Conservation (phyloP, 2,113 vertebrate species). For the Nesoenas mayeri region DNA sequence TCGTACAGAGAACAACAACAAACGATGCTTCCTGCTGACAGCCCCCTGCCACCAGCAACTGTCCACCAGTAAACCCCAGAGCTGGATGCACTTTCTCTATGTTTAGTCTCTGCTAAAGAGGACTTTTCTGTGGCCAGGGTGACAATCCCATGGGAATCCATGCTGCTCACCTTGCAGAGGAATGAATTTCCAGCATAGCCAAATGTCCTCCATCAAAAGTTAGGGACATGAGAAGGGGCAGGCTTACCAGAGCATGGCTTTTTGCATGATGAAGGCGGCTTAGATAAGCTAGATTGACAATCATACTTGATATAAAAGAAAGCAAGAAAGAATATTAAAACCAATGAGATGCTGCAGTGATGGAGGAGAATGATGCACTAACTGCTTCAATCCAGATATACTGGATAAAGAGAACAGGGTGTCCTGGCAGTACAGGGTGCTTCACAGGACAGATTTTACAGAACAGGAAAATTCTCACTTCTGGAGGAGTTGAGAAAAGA, state of each 20-base stretch:
- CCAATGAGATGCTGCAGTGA: not conserved
- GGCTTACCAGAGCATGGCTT: not conserved
- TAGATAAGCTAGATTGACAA: not conserved
- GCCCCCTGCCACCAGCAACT: not conserved
- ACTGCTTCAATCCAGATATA: not conserved
- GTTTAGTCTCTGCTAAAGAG: not conserved
- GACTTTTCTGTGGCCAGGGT: not conserved
- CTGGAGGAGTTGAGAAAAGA: not conserved
- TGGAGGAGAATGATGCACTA: not conserved
- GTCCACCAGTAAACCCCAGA: not conserved
- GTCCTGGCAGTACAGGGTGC: not conserved
- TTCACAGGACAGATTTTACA: not conserved
- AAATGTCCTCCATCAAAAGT: not conserved
- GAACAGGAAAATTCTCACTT: not conserved
- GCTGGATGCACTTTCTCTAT: not conserved
- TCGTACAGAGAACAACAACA: fast-evolving
- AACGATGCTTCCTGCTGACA: not conserved
- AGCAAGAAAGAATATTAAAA: not conserved
- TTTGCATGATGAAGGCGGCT: not conserved
- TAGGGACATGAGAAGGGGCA: not conserved
- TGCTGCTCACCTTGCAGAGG: not conserved
- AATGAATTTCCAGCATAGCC: not conserved
- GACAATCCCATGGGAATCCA: not conserved
- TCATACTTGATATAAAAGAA: not conserved
- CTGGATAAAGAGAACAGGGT: not conserved